Evolutionary conservation across 2,888 invertebrate species (phyloP).

Genomic region (Prostheceraeus crozeri): DNA sequence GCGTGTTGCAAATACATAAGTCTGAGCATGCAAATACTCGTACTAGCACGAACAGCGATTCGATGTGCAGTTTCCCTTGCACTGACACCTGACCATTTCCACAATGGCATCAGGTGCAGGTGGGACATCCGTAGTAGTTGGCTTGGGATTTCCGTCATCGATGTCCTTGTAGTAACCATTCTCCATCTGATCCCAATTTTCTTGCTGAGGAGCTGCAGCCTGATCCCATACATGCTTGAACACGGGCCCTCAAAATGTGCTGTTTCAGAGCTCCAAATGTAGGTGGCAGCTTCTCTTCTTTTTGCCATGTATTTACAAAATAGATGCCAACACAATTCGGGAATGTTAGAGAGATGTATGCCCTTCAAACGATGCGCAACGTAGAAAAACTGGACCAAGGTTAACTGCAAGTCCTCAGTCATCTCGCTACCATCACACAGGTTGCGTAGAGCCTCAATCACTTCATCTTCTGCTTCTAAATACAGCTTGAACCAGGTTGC

Average conservation of each 20-base stretch:
- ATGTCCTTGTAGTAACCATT: constrained; percentile 34
- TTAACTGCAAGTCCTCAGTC: constrained; percentile 5
- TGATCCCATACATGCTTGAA: constrained; percentile 24
- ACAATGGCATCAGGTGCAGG: constrained; percentile 32
- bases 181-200: constrained; percentile 13
- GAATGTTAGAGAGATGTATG: constrained; percentile 29
- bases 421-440: constrained; percentile 2
- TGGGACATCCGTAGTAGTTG: constrained; percentile 24
- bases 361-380: constrained; percentile 27
- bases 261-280: constrained; percentile 32
- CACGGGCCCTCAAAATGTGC: constrained; percentile 30
- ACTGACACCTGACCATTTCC: constrained; percentile 33
- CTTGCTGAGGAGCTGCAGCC: constrained; percentile 24
- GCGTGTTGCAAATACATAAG: too few relatives aligned
- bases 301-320: constrained; percentile 32
- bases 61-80: constrained; percentile 26
- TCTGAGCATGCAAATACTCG: too few relatives aligned
- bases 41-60: constrained; percentile 28
- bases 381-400: constrained; percentile 20
- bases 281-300: constrained; percentile 27
- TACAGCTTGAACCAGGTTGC: constrained; percentile 36
- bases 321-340: constrained; percentile 35
- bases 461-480: background rate
- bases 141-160: constrained; percentile 26
- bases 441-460: background rate